Conservation (phyloP, 2,888 invertebrate species). For the Aphidoletes aphidimyza region DNA sequence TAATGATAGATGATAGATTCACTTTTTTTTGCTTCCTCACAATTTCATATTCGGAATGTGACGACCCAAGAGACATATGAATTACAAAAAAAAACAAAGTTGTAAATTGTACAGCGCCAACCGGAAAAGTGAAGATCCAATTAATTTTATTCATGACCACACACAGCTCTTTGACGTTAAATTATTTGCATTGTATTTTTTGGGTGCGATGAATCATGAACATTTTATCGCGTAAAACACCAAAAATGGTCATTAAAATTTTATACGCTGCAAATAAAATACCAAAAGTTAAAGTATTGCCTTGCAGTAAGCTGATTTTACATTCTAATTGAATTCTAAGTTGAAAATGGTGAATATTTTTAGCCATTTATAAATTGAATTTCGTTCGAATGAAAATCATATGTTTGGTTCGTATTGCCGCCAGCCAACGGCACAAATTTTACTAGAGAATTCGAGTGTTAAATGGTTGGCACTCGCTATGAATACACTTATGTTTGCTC, state of each 20-base stretch:
- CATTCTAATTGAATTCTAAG: no score
- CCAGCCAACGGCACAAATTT: neutral
- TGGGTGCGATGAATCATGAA: neutral
- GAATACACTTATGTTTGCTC: neutral
- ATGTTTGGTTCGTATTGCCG: neutral
- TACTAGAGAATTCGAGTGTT: neutral
- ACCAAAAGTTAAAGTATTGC: no score
- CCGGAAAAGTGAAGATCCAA: neutral
- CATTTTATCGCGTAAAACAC: neutral
- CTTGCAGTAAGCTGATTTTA: no score
- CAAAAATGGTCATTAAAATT: constrained; percentile 18
- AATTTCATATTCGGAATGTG: neutral
- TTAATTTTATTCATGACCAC: constrained; percentile 23
- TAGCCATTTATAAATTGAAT: neutral
- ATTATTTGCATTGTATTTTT: neutral
- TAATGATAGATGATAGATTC: no score
- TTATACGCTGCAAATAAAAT: neutral
- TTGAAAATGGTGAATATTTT: neutral
- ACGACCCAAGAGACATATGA: neutral
- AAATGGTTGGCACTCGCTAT: neutral
- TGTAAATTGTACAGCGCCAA: neutral
- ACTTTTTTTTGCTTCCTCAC: neutral
- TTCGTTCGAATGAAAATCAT: neutral
- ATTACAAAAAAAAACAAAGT: neutral
- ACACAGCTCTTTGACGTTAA: neutral